phyloP scores from a whole-genome alignment of 1,140 invertebrate species.

The Tetramorium simillimum region DNA sequence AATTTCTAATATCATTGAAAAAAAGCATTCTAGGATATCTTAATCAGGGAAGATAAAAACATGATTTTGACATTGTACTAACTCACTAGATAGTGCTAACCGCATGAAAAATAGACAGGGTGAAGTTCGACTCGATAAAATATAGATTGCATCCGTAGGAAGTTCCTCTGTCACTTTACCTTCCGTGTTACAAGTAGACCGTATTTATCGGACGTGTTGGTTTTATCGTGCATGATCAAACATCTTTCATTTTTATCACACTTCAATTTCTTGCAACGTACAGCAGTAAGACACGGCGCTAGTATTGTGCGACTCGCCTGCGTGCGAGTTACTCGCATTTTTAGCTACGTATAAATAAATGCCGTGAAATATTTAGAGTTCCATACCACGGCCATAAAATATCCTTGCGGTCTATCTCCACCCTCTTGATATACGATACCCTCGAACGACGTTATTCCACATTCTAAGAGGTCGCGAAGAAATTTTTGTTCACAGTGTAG shows the following conservation, averaged over 20 bases:
- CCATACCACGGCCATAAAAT: background rate
- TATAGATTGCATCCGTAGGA: background rate
- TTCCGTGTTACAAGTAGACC: background rate
- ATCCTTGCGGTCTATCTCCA: background rate
- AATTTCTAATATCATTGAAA: no score
- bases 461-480: constrained; percentile 10
- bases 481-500: constrained; percentile 20
- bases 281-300: background rate
- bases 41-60: background rate
- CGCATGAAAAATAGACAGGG: background rate
- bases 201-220: constrained; percentile 6
- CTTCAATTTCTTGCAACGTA: constrained; percentile 1
- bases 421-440: background rate
- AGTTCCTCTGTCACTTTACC: background rate
- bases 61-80: background rate
- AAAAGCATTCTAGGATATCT: background rate
- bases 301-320: background rate
- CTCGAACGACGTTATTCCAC: background rate
- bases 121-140: background rate
- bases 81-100: background rate
- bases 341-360: background rate
- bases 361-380: constrained; percentile 14
- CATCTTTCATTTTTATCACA: background rate
- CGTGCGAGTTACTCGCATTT: background rate
- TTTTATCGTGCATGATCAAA: constrained; percentile 22